These are phyloP conservation scores for Xestia rhomboidea DNA, from an alignment of 2,888 invertebrate genomes.

Conservation along the genomic window DNA sequence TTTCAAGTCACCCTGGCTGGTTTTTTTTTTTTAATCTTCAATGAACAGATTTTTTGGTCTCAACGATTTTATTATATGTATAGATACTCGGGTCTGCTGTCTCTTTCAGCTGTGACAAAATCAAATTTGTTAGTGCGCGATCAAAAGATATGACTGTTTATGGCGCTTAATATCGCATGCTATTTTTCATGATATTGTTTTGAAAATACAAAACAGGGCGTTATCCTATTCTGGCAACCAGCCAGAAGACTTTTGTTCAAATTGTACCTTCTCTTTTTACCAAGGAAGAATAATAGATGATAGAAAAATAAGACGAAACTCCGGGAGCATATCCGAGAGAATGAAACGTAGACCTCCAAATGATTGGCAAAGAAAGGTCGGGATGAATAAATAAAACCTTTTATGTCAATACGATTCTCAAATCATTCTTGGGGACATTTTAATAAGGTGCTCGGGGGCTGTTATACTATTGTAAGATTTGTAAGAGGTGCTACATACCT, in stretches of 20 bases:
- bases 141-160: too few relatives aligned
- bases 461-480: background rate
- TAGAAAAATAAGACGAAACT: conserved; percentile 20
- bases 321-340: background rate
- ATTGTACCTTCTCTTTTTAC: background rate
- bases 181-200: too few relatives aligned
- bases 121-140: too few relatives aligned
- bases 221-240: background rate
- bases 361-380: conserved; percentile 4
- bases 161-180: too few relatives aligned
- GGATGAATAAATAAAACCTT: conserved; percentile 28
- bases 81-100: too few relatives aligned
- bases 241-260: background rate
- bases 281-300: conserved; percentile 13
- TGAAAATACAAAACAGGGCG: too few relatives aligned
- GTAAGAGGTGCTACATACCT: background rate
- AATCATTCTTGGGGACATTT: conserved; percentile 8
- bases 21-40: too few relatives aligned
- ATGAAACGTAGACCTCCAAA: background rate
- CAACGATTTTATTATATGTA: too few relatives aligned
- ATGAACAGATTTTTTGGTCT: too few relatives aligned
- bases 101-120: too few relatives aligned
- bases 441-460: conserved; percentile 13
- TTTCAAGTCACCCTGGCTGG: too few relatives aligned
- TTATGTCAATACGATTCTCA: conserved; percentile 6